These are phyloP conservation scores for Drosophila antonietae DNA, from an alignment of 2,888 invertebrate species.

Conservation along the genomic window DNA sequence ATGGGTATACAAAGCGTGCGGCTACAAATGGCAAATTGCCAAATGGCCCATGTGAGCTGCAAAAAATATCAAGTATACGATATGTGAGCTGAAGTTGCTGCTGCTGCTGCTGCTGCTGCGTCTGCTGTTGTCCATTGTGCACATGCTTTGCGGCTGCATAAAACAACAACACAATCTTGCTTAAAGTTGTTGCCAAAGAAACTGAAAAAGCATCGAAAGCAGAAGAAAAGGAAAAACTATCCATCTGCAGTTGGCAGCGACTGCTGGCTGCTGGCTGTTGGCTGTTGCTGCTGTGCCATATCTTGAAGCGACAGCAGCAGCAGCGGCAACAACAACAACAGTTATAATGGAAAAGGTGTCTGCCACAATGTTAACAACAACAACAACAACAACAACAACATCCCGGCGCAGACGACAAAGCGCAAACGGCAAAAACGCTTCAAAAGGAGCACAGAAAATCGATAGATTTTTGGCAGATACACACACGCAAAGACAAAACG, in stretches of 20 bases:
- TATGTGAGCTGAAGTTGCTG: slow-evolving; percentile 21
- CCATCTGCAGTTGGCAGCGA: slow-evolving; percentile 53
- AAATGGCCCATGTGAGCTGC: background rate
- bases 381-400: slow-evolving; percentile 19
- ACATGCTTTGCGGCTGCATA: slow-evolving; percentile 29
- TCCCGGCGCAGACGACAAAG: slow-evolving; percentile 41
- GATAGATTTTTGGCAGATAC: slow-evolving; percentile 75
- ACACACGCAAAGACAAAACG: slow-evolving; percentile 22
- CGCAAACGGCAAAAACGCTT: slow-evolving; percentile 31
- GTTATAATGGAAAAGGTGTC: slow-evolving; percentile 28
- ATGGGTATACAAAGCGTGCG: slow-evolving; percentile 15
- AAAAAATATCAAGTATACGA: slow-evolving; percentile 48
- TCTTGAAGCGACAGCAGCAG: slow-evolving; percentile 50
- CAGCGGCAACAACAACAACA: slow-evolving; percentile 26
- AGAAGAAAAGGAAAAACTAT: slow-evolving; percentile 44
- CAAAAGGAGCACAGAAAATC: slow-evolving; percentile 72
- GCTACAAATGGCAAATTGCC: background rate
- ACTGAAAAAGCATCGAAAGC: background rate
- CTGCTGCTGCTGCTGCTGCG: background rate
- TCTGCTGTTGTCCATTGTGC: slow-evolving; percentile 26
- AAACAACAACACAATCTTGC: background rate
- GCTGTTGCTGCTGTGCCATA: slow-evolving; percentile 47
- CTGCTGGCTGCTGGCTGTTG: background rate
- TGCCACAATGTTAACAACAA: slow-evolving; percentile 21
- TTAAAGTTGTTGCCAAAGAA: slow-evolving; percentile 28